These are phyloP conservation scores for Coluber constrictor DNA, from an alignment of 2,797 vertebrate genomes.

Conservation along the genomic window DNA sequence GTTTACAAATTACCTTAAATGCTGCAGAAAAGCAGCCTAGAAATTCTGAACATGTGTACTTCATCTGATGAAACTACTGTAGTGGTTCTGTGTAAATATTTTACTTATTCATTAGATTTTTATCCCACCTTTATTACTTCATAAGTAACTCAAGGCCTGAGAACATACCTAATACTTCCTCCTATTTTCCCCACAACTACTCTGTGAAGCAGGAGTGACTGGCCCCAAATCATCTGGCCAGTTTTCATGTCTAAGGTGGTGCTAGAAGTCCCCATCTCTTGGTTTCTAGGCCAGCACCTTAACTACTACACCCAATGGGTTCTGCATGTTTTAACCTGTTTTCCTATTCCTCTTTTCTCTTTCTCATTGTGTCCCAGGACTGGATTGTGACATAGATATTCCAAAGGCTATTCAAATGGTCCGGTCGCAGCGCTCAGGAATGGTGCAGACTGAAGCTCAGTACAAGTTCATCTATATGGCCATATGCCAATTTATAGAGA, in stretches of 20 bases:
- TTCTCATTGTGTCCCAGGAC: conserved; percentile 68
- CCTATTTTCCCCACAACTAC: too few species aligned
- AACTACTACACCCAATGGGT: neutral
- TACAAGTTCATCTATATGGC: conserved; percentile 98
- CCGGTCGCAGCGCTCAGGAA: conserved; percentile 90
- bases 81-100: neutral
- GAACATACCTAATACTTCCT: too few species aligned
- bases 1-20: neutral
- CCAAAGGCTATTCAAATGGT: conserved; percentile 97
- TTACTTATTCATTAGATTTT: too few species aligned
- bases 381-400: conserved; percentile 94
- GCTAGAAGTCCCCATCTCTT: neutral
- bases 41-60: neutral
- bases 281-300: neutral
- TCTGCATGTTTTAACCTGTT: neutral
- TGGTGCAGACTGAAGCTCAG: conserved; percentile 98
- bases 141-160: too few species aligned
- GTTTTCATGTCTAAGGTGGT: neutral
- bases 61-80: neutral
- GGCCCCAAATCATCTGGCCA: neutral
- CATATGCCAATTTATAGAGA: conserved; percentile 90
- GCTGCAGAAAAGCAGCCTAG: neutral
- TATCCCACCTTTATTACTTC: too few species aligned
- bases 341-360: neutral
- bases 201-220: too few species aligned